Base-by-base conservation (phyloP, 2,888 invertebrate species). In the Melanchra persicariae region DNA sequence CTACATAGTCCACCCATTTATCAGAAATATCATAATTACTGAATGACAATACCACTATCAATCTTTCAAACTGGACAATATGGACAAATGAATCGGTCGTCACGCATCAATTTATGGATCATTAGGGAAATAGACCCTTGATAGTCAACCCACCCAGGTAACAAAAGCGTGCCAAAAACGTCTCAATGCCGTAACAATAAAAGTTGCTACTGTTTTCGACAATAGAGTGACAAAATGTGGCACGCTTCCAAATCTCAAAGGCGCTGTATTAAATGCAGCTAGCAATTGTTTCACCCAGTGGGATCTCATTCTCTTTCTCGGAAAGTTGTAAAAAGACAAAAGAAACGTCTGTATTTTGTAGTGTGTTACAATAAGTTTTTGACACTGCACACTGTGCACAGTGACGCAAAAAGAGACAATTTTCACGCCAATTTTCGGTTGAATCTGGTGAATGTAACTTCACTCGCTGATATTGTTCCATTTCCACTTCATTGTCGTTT, bases 181-280 rank as follows among this genome's bases (percentile, higher is more conserved):
- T 85, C 81, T 88, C 84, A 85, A 87, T 88, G 80, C 73, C 68
- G 67, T 74, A 81, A 87, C 87, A 88, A 88, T 87, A 87, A 87
- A 88, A 87, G 85, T 88, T 86, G 93, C 93, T 92, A 91, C 94
- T 91, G 93, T 91, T 87, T 78, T 79, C 74, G 40, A 75, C 74
- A 79, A 77, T 74, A 74, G 68, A 57, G 63, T 61, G 62, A 71
- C 75, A 68, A 47, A 80, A 69, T 65, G 77, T 89, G 89, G 89
- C 89, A 90, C 88, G 80, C 87, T 89, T 88, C 88, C 87, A 88
- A 87, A 87, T 85, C 69, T 87, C 70, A 73, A 87, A 87, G 87
- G 81, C 79, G 69, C 84, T 74, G 85, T 87, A 85, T 87, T 87
- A 84, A 81, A 76, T 81, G 86, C 85, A 87, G 83, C 83, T 85